A percentile compares a stretch with the other conserved stretches of the same genome.
Evolutionary conservation across 2,113 vertebrate genomes (phyloP).

Genomic region (Oncorhynchus kisutch): DNA sequence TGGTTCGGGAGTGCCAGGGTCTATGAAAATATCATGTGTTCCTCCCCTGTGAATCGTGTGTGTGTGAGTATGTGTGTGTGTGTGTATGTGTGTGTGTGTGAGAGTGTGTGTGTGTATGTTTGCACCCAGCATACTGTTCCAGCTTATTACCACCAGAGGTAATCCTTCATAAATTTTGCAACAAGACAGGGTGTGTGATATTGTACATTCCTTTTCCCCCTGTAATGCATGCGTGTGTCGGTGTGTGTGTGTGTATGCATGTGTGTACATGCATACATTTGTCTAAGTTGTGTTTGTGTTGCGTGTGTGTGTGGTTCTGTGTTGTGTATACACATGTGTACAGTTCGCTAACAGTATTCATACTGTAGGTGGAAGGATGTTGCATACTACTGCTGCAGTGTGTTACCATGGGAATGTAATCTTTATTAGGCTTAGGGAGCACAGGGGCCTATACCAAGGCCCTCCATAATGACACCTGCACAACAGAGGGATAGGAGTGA

Average conservation of each 20-base stretch:
- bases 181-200: too few species aligned
- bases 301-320: not conserved
- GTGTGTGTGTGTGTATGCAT: not conserved
- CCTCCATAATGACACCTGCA: conserved; percentile 24
- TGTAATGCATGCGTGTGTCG: not conserved
- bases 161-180: too few species aligned
- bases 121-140: too few species aligned
- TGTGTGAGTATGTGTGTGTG: conserved; percentile 26
- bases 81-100: conserved; percentile 22
- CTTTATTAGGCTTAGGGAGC: conserved; percentile 38
- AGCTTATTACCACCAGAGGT: too few species aligned
- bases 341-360: too few species aligned
- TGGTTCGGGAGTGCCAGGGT: not conserved
- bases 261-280: not conserved
- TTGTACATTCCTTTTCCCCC: too few species aligned
- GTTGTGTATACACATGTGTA: not conserved
- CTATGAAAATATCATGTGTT: conserved; percentile 9
- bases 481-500: conserved; percentile 36
- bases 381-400: not conserved
- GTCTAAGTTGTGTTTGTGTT: not conserved
- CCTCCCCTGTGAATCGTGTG: not conserved
- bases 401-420: conserved; percentile 42
- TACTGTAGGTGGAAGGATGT: too few species aligned
- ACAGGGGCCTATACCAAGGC: conserved; percentile 34
- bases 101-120: conserved; percentile 1